Percentiles rank a stretch among this genome's conserved stretches.
These are phyloP conservation scores for Brenthis hecate DNA, from an alignment of 2,888 invertebrate genomes.

Conservation along the genomic window DNA sequence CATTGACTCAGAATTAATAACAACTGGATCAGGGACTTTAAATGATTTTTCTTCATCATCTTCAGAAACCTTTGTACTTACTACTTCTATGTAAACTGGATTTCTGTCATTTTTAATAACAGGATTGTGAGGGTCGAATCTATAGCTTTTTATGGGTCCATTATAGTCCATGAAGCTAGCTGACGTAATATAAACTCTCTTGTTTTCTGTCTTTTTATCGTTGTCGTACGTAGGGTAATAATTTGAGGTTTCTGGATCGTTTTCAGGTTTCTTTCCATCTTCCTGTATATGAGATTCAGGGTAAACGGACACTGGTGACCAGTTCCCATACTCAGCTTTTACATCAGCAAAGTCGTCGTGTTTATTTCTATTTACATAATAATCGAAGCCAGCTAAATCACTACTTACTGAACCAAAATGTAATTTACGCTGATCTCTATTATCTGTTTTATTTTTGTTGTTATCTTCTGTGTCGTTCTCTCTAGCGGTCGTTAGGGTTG, in stretches of 20 bases:
- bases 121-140: constrained; percentile 76
- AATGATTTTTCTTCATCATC: constrained; percentile 73
- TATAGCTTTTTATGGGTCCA: constrained; percentile 71
- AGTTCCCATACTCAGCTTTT: constrained; percentile 78
- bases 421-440: constrained; percentile 73
- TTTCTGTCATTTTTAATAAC: constrained; percentile 80
- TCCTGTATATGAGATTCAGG: constrained; percentile 76
- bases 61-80: constrained; percentile 76
- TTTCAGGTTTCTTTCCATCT: constrained; percentile 65
- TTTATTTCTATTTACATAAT: constrained; percentile 72
- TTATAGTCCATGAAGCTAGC: constrained; percentile 71
- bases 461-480: constrained; percentile 55
- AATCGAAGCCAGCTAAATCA: constrained; percentile 75
- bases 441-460: constrained; percentile 69
- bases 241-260: constrained; percentile 68
- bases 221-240: constrained; percentile 78
- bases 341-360: constrained; percentile 71
- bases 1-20: constrained; percentile 85
- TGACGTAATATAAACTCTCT: constrained; percentile 77
- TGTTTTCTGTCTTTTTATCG: constrained; percentile 68
- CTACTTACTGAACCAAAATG: constrained; percentile 68
- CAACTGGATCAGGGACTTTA: constrained; percentile 86
- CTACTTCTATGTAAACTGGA: constrained; percentile 79
- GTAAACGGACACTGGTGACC: constrained; percentile 79
- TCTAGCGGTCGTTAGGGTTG: constrained; percentile 50